Percentiles rank a stretch among this genome's conserved stretches.
phyloP scores from a whole-genome alignment of 2,797 vertebrate species.

The Masticophis lateralis region DNA sequence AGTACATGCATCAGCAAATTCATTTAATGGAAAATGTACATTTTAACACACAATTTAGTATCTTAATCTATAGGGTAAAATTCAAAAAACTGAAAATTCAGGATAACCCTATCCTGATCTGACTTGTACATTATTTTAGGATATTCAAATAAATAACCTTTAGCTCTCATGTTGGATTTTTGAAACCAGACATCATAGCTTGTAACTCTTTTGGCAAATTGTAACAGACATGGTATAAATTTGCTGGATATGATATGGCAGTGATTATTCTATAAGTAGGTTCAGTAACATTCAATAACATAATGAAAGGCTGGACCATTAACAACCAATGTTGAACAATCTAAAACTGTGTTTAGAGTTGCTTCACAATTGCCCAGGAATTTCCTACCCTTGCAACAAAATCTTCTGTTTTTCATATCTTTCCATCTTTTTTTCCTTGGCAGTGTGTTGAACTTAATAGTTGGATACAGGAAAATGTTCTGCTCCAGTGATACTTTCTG shows the following conservation, averaged over 20 bases:
- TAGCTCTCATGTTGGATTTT: background rate
- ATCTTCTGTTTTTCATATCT: background rate
- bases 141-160: background rate
- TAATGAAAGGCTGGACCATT: background rate
- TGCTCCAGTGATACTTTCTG: background rate
- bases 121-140: background rate
- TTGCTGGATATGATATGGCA: background rate
- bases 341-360: background rate
- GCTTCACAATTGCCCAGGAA: background rate
- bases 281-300: background rate
- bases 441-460: background rate
- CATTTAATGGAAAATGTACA: background rate
- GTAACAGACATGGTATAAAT: background rate
- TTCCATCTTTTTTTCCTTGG: background rate
- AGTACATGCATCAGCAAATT: background rate
- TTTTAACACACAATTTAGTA: background rate
- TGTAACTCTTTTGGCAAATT: background rate
- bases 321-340: background rate
- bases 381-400: background rate
- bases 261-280: background rate
- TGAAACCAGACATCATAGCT: background rate
- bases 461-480: background rate
- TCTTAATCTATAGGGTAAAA: background rate
- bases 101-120: background rate
- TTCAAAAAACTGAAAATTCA: background rate